These are phyloP conservation scores for Lepidochitona cinerea DNA, from an alignment of 2,888 invertebrate genomes.

Conservation along the genomic window DNA sequence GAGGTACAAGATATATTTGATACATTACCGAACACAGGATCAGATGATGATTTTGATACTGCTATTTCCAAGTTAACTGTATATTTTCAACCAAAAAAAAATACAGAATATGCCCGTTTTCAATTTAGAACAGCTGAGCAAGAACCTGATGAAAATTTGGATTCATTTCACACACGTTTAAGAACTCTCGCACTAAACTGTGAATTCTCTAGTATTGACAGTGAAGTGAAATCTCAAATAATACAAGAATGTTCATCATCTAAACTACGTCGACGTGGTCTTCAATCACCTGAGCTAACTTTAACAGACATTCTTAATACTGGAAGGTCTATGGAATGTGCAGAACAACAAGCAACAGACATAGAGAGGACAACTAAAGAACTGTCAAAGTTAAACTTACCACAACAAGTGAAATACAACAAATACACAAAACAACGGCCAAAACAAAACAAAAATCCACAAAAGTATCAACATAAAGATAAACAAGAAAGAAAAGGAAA, in stretches of 20 bases:
- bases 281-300: not conserved
- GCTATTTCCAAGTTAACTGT: not conserved
- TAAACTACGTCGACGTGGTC: not conserved
- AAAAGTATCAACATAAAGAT: not conserved
- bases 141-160: slow-evolving; percentile 7
- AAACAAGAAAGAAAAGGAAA: not conserved
- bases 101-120: not conserved
- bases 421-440: too few species aligned
- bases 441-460: not conserved
- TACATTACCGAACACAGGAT: not conserved
- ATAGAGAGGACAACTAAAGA: not conserved
- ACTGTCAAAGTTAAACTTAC: not conserved
- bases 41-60: not conserved
- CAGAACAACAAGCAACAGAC: not conserved
- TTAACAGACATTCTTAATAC: not conserved
- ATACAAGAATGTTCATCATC: not conserved
- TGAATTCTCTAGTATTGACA: not conserved
- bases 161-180: slow-evolving; percentile 8
- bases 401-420: too few species aligned
- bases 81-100: slow-evolving; percentile 14
- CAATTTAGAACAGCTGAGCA: slow-evolving; percentile 4
- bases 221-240: not conserved
- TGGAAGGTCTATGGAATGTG: not conserved
- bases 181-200: not conserved
- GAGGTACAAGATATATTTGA: slow-evolving; percentile 11